Percentiles rank a stretch among this genome's conserved stretches.
Conservation (phyloP, 1,140 invertebrate genomes). For the Spodoptera frugiperda region DNA sequence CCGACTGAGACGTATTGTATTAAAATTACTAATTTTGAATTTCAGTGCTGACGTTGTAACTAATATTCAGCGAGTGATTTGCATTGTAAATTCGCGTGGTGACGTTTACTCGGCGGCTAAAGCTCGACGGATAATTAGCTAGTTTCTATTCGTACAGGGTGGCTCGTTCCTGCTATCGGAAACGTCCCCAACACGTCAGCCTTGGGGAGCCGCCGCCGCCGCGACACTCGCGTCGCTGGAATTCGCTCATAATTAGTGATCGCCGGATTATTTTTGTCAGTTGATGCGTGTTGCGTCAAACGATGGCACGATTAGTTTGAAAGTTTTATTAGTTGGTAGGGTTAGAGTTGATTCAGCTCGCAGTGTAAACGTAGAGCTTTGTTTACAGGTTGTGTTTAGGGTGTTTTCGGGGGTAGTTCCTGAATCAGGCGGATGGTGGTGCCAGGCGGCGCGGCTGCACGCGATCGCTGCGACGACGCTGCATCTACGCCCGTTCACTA, state of each 20-base stretch:
- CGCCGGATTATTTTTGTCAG: conserved; percentile 52
- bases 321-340: conserved; percentile 51
- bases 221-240: conserved; percentile 38
- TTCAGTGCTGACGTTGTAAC: conserved; percentile 81
- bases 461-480: conserved; percentile 71
- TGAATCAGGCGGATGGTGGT: conserved; percentile 72
- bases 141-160: conserved; percentile 81
- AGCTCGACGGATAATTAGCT: conserved; percentile 84
- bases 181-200: conserved; percentile 72
- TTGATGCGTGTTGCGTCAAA: conserved; percentile 54
- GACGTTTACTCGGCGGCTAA: conserved; percentile 78
- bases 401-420: conserved; percentile 70
- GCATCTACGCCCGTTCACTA: conserved; percentile 60
- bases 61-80: conserved; percentile 84
- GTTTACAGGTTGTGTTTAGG: conserved; percentile 69
- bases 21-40: conserved; percentile 85
- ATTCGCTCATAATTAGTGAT: conserved; percentile 58
- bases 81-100: conserved; percentile 84
- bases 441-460: conserved; percentile 77
- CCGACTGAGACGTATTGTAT: conserved; percentile 83
- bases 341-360: conserved; percentile 45
- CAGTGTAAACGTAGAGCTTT: conserved; percentile 59
- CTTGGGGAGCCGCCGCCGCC: conserved; percentile 53
- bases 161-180: conserved; percentile 62
- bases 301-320: conserved; percentile 47